Evolutionary conservation across 1,140 invertebrate genomes (phyloP).

Genomic region (Bombus polaris): DNA sequence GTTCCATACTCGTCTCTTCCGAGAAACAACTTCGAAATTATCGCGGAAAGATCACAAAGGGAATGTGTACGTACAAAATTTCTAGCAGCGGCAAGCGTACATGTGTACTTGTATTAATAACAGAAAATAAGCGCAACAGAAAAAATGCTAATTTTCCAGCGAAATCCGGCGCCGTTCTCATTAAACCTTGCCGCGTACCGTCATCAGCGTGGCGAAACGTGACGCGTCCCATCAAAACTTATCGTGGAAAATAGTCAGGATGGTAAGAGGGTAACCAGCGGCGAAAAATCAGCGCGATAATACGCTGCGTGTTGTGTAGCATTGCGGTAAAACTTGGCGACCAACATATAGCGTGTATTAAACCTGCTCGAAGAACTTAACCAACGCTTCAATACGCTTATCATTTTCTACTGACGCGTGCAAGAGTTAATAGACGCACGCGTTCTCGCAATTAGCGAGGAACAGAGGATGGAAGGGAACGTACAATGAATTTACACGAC

Average conservation of each 20-base stretch:
- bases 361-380: not conserved
- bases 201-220: not conserved
- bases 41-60: not conserved
- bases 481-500: conserved; percentile 60
- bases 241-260: conserved; percentile 8
- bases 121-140: not conserved
- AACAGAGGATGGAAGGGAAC: not conserved
- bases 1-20: too few relatives aligned
- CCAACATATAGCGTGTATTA: too few relatives aligned
- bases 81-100: not conserved
- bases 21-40: not conserved
- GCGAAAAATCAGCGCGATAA: not conserved
- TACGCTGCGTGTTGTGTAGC: not conserved
- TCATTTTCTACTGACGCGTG: conserved; percentile 10
- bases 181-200: not conserved
- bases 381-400: conserved; percentile 15
- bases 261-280: not conserved
- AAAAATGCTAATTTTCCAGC: conserved; percentile 29
- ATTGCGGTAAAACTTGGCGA: not conserved
- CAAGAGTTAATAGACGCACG: conserved; percentile 36
- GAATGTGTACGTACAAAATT: not conserved
- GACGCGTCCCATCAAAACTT: conserved; percentile 28
- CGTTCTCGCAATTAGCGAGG: conserved; percentile 57
- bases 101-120: not conserved
- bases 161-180: not conserved